A percentile compares a stretch with the other conserved stretches of the same genome.
These are phyloP conservation scores for Orientallactaga sibirica DNA, from an alignment of 2,797 vertebrate genomes.

Conservation along the genomic window DNA sequence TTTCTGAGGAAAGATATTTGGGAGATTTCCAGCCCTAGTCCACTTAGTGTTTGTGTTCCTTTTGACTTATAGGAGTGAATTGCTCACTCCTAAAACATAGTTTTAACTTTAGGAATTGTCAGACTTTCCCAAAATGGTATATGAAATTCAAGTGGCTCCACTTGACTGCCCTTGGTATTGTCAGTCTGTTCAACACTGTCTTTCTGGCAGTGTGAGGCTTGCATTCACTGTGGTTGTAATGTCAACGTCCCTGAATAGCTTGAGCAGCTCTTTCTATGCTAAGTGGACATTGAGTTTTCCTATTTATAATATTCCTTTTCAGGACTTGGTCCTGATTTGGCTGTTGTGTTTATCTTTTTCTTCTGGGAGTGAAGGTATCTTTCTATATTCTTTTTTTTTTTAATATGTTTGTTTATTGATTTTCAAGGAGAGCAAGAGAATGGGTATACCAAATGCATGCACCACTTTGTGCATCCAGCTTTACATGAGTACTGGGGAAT, in stretches of 20 bases:
- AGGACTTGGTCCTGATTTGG: not conserved
- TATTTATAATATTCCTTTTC: not conserved
- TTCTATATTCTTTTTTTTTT: too few relatives aligned
- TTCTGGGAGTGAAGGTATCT: not conserved
- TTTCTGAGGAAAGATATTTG: not conserved
- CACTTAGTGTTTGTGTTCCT: not conserved
- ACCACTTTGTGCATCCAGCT: too few relatives aligned
- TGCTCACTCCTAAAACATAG: not conserved
- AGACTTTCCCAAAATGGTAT: not conserved
- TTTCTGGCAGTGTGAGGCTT: not conserved
- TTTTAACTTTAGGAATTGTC: conserved; percentile 16
- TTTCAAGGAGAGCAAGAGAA: too few relatives aligned
- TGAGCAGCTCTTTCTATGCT: not conserved
- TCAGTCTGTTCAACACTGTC: not conserved
- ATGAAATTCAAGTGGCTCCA: not conserved
- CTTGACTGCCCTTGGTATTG: not conserved
- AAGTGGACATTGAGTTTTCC: not conserved
- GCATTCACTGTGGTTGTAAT: not conserved
- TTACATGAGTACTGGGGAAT: too few relatives aligned
- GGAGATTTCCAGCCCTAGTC: not conserved
- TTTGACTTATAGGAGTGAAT: not conserved
- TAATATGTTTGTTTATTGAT: too few relatives aligned
- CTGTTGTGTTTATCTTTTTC: not conserved
- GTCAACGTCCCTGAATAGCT: conserved; percentile 7
- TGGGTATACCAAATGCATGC: too few relatives aligned